Conservation (phyloP, 1,140 invertebrate genomes). For the Heliconius melpomene region DNA sequence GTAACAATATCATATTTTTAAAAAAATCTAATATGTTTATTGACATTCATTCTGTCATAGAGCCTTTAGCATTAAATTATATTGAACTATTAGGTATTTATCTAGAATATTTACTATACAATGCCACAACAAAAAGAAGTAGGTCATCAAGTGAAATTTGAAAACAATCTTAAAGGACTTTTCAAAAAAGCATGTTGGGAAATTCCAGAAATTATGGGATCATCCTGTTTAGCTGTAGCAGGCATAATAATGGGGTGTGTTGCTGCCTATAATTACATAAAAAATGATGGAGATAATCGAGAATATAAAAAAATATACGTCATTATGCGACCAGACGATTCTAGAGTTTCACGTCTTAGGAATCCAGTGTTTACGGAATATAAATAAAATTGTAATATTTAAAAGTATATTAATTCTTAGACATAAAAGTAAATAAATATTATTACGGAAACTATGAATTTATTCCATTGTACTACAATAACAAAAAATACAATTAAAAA, state of each 20-base stretch:
- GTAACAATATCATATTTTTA: neutral
- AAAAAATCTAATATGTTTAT: neutral
- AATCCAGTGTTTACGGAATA: constrained; percentile 64
- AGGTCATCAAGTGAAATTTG: constrained; percentile 60
- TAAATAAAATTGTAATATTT: constrained; percentile 16
- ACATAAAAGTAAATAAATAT: too few relatives aligned
- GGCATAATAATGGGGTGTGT: constrained; percentile 66
- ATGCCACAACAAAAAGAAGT: constrained; percentile 40
- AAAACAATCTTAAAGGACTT: constrained; percentile 59
- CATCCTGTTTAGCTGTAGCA: constrained; percentile 71
- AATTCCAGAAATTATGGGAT: constrained; percentile 83
- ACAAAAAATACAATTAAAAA: too few relatives aligned
- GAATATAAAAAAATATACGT: constrained; percentile 76
- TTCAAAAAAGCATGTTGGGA: constrained; percentile 82
- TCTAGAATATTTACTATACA: neutral
- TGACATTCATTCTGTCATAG: neutral
- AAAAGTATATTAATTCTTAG: neutral
- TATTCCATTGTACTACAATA: neutral
- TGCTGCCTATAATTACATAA: constrained; percentile 62
- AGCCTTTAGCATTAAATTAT: neutral
- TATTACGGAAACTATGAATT: neutral
- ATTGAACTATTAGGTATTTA: neutral
- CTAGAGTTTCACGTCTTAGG: constrained; percentile 54
- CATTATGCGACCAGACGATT: constrained; percentile 78
- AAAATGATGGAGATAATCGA: constrained; percentile 78